Percentiles rank a stretch among this genome's conserved stretches.
Evolutionary conservation across 2,113 vertebrate genomes (phyloP).

Genomic region (Epinephelus moara): DNA sequence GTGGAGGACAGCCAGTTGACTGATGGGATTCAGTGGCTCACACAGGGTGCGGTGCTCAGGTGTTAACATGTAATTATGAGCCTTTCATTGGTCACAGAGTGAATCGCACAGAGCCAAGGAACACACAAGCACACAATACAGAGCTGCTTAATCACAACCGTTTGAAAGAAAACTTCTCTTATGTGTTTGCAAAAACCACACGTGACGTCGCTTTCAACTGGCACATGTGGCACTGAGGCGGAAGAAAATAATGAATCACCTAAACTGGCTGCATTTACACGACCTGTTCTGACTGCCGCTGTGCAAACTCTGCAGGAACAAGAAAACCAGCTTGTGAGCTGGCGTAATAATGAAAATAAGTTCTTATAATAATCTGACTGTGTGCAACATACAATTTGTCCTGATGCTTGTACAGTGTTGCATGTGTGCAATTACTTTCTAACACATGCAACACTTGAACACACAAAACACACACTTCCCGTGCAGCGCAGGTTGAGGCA

Average conservation of each 20-base stretch:
- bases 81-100: conserved; percentile 84
- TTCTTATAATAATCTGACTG: conserved; percentile 20
- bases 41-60: conserved; percentile 79
- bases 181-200: conserved; percentile 55
- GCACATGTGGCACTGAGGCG: conserved; percentile 2
- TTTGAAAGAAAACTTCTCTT: conserved; percentile 59
- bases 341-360: neutral
- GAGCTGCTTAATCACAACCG: conserved; percentile 66
- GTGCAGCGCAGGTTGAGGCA: conserved; percentile 87
- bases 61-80: conserved; percentile 85
- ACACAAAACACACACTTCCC: conserved; percentile 73
- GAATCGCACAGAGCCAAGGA: conserved; percentile 71
- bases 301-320: neutral
- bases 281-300: neutral
- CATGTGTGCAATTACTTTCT: conserved; percentile 64
- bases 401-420: conserved; percentile 38
- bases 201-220: conserved; percentile 50
- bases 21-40: conserved; percentile 82
- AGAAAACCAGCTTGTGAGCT: neutral
- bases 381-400: conserved; percentile 36
- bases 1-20: conserved; percentile 78
- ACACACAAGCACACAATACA: conserved; percentile 52
- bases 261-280: neutral
- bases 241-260: conserved; percentile 16
- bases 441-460: conserved; percentile 32